Base-by-base conservation (phyloP, 2,888 invertebrate species). In the Nomada fabriciana region DNA sequence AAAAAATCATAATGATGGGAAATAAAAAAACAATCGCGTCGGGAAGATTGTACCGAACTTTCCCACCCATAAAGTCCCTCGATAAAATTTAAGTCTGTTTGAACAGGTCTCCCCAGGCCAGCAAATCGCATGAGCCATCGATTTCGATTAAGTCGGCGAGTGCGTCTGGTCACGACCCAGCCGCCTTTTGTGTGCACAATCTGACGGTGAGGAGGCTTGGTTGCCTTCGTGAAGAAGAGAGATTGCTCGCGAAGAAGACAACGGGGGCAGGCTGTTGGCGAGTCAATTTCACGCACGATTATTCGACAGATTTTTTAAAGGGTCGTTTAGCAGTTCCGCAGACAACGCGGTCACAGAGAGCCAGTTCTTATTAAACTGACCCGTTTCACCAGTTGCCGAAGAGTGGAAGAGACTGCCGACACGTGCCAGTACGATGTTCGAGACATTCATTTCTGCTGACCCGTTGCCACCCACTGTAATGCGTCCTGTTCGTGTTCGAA, bases 91-190 rank as follows among this genome's bases (percentile, higher is more conserved):
- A 7, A 18, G 68, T 71, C 29, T 60, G 50, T 60, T 71, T 60
- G 68, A 53, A 23, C 53, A 36, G 23, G 23, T 18, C 3, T 25
- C 13, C 43, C 18, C 57, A 23, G 23, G n/a, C 69, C 74, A 53
- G 61, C 76, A 82, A 79, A 86, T 86, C 79, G 85, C 80, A 89
- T 84, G 85, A 82, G 76, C 87, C 88, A 76, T 88, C 88, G 83
- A 80, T 84, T 84, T 84, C 87, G 85, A 89, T 89, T 85, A 86
- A 78, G 71, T 63, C 67, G 43, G 18, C 55, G 65, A 73, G 64
- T 74, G 61, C 57, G 50, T 55, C 23, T 60, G n/a, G 75, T 60
- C 36, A 43, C 75, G 65, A 84, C 69, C 81, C 68, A 42, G 63
- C 43, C 82, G 59, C 64, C 68, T 65, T 82, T 73, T 61, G 47